Percentiles rank a stretch among this genome's conserved stretches.
Conservation (phyloP, 2,888 invertebrate genomes). For the Caenorhabditis doughertyi region DNA sequence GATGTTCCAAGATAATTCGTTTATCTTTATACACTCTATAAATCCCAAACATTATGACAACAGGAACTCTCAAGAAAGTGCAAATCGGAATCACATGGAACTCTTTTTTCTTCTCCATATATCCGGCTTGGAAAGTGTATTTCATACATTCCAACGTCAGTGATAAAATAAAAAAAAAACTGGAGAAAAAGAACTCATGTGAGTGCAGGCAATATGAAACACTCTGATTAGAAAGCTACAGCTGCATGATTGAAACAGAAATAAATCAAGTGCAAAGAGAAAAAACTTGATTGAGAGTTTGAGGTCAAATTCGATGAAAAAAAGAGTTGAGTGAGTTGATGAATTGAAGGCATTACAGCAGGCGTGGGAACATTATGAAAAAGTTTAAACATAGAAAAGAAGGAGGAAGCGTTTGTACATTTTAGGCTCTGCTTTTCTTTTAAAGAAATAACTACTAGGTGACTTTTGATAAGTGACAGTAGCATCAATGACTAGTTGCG, state of each 20-base stretch:
- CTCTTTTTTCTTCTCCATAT: neutral
- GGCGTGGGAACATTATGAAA: conserved; percentile 28
- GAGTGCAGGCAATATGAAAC: conserved; percentile 4
- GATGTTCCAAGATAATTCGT: neutral
- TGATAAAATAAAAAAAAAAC: neutral
- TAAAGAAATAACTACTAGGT: too few species aligned
- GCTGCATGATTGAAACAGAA: conserved; percentile 13
- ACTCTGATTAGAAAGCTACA: conserved; percentile 14
- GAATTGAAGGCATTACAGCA: conserved; percentile 12
- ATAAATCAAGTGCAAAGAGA: conserved; percentile 17
- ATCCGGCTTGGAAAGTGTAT: conserved; percentile 27
- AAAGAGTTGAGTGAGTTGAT: conserved; percentile 12
- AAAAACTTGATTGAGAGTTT: conserved; percentile 9
- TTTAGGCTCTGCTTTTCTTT: neutral
- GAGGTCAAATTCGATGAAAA: conserved; percentile 18
- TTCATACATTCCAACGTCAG: conserved; percentile 10
- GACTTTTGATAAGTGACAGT: too few species aligned
- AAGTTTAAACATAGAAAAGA: neutral
- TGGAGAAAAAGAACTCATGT: conserved; percentile 7
- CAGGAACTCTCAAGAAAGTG: conserved; percentile 5
- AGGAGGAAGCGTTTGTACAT: too few species aligned
- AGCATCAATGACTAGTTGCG: too few species aligned
- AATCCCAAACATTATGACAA: neutral
- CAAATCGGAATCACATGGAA: conserved; percentile 9
- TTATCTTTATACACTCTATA: too few species aligned